Conservation (phyloP, 2,888 invertebrate genomes). For the Deilephila porcellus region DNA sequence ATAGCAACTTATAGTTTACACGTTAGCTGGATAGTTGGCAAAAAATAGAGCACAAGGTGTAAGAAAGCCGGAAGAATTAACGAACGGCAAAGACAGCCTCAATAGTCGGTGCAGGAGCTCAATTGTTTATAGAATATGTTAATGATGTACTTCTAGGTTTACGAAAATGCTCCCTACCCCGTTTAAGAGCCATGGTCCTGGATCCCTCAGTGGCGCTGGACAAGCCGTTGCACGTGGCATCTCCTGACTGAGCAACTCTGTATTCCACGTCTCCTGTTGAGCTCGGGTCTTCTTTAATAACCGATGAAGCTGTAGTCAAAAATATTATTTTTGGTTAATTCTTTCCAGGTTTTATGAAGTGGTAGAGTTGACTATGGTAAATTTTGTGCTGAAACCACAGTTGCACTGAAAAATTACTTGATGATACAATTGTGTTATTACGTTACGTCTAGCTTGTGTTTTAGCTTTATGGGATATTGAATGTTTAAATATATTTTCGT, state of each 20-base stretch:
- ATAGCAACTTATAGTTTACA: no score
- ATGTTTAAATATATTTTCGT: no score
- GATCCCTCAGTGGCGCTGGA: conserved; percentile 95
- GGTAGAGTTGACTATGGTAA: not conserved
- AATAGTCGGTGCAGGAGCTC: no score
- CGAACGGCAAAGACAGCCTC: not conserved
- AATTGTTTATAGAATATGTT: no score
- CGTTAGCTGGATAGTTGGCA: no score
- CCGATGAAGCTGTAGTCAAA: conserved; percentile 61
- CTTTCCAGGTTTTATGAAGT: not conserved
- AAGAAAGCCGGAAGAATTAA: not conserved
- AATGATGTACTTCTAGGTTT: no score
- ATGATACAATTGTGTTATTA: no score
- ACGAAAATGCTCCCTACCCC: conserved; percentile 80
- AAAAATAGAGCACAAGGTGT: no score
- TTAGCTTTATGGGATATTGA: no score
- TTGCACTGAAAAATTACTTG: no score
- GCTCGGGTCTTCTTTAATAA: conserved; percentile 65
- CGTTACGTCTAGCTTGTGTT: no score
- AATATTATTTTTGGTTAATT: not conserved
- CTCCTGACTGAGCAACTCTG: conserved; percentile 95
- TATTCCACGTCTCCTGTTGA: conserved; percentile 87
- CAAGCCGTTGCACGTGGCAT: conserved; percentile 96
- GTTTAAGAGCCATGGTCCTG: conserved; percentile 91
- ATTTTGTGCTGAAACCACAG: no score